phyloP scores from a whole-genome alignment of 1,140 invertebrate genomes.

The Tetramorium alpestre region DNA sequence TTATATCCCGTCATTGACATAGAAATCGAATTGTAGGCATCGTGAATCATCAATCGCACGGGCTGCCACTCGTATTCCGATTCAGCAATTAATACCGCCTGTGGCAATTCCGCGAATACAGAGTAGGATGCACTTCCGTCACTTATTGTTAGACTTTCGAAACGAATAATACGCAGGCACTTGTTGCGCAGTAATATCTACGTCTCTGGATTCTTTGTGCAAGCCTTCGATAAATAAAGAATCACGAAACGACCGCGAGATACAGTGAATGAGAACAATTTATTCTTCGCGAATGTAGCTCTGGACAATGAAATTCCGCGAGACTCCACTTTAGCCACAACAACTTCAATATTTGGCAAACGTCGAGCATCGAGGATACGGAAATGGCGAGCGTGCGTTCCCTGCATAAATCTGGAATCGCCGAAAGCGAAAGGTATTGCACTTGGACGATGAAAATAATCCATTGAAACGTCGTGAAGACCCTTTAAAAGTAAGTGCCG shows the following conservation, averaged over 20 bases:
- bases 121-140: conserved; percentile 52
- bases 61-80: conserved; percentile 63
- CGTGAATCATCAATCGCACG: conserved; percentile 57
- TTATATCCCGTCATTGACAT: conserved; percentile 60
- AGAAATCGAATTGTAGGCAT: conserved; percentile 48
- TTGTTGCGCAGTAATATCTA: conserved; percentile 30
- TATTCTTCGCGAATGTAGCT: background rate
- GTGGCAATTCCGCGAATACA: conserved; percentile 19
- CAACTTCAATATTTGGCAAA: background rate
- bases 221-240: background rate
- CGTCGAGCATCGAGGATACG: background rate
- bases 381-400: background rate
- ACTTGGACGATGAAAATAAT: conserved; percentile 75
- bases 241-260: background rate
- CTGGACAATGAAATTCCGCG: background rate
- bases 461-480: conserved; percentile 71
- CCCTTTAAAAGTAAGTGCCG: conserved; percentile 77
- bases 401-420: background rate
- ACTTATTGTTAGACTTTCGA: conserved; percentile 45
- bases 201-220: background rate
- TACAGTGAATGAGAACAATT: background rate
- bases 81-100: conserved; percentile 65
- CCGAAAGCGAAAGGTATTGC: conserved; percentile 63
- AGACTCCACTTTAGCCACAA: background rate
- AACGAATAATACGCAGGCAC: conserved; percentile 14